Evolutionary conservation across 1,140 invertebrate genomes (phyloP).

Genomic region (Dysdera silvatica): DNA sequence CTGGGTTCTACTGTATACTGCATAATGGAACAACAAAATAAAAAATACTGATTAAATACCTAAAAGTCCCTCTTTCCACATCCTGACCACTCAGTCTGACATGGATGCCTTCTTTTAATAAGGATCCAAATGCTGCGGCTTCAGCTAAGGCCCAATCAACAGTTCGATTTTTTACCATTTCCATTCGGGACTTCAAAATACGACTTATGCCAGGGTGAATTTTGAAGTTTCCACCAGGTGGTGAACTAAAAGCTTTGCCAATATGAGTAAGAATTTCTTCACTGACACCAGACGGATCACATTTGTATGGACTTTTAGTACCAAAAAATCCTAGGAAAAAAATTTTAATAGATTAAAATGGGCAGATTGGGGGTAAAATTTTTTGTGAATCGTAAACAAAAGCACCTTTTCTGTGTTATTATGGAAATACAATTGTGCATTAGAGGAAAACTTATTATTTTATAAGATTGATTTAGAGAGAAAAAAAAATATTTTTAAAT

Average conservation of each 20-base stretch:
- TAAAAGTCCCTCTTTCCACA: constrained; percentile 95
- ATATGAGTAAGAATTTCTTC: constrained; percentile 89
- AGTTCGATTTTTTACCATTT: constrained; percentile 78
- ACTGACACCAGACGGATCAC: constrained; percentile 78
- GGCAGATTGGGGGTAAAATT: no score
- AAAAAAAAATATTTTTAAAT: constrained; percentile 8
- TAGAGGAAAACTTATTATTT: no score
- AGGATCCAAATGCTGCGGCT: constrained; percentile 88
- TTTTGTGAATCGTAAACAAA: no score
- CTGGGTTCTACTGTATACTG: no score
- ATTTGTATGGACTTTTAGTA: constrained; percentile 76
- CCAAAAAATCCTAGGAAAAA: constrained; percentile 47
- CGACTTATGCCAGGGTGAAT: constrained; percentile 46
- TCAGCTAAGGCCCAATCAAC: constrained; percentile 97
- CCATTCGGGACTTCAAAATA: constrained; percentile 64
- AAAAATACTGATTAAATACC: no score
- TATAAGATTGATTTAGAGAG: no score
- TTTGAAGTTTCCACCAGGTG: constrained; percentile 64
- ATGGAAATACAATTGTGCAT: no score
- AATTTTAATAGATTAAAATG: constrained; percentile 23
- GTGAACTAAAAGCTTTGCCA: constrained; percentile 80
- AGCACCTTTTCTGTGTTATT: no score
- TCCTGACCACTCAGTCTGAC: constrained; percentile 94
- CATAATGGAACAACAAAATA: no score
- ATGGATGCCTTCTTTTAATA: constrained; percentile 82